Percentiles rank a stretch among this genome's conserved stretches.
Conservation (phyloP, 1,140 invertebrate species). For the Solenopsis fugax region DNA sequence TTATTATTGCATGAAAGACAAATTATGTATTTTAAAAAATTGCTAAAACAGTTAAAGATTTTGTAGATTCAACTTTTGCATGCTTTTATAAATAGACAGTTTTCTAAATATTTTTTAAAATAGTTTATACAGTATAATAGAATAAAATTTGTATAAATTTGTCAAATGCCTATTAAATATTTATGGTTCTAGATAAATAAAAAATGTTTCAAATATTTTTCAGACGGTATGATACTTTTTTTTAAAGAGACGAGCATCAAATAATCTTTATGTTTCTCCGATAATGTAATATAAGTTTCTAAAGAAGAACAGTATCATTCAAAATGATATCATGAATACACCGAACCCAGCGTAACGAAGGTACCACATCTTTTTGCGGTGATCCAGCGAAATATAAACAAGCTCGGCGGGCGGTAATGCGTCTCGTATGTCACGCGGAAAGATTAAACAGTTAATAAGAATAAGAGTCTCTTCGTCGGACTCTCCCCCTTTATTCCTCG, state of each 20-base stretch:
- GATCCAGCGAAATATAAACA: slow-evolving; percentile 84
- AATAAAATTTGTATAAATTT: slow-evolving; percentile 21
- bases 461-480: slow-evolving; percentile 85
- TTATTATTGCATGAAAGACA: not conserved
- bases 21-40: slow-evolving; percentile 3
- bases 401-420: slow-evolving; percentile 82
- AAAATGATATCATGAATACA: slow-evolving; percentile 48
- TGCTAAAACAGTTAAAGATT: not conserved
- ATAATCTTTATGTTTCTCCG: not conserved
- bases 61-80: slow-evolving; percentile 1
- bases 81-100: not conserved
- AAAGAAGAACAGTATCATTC: slow-evolving; percentile 52
- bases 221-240: not conserved
- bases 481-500: slow-evolving; percentile 77
- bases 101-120: not conserved
- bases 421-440: slow-evolving; percentile 85
- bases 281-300: slow-evolving; percentile 6
- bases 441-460: slow-evolving; percentile 88
- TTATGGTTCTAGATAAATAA: not conserved
- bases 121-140: not conserved
- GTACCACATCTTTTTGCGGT: slow-evolving; percentile 74
- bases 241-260: not conserved
- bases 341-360: slow-evolving; percentile 67
- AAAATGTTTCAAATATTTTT: not conserved
- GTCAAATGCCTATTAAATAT: not conserved